These are phyloP conservation scores for Ophonus ardosiacus DNA, from an alignment of 2,888 invertebrate genomes.

Conservation along the genomic window DNA sequence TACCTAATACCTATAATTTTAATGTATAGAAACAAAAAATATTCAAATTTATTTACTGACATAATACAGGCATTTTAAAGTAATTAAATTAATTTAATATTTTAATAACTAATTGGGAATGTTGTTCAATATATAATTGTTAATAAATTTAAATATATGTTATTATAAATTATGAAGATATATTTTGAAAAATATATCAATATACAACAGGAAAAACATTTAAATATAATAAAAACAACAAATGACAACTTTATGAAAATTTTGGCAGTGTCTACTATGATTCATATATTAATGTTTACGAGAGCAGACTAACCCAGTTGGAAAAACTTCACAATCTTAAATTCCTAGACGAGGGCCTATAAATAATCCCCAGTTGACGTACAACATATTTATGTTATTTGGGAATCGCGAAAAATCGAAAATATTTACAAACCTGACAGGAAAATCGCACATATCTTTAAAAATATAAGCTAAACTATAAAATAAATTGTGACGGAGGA, in stretches of 20 bases:
- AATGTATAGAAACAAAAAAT: no score
- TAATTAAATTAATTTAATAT: no score
- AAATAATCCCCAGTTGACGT: conserved; percentile 34
- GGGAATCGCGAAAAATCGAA: conserved; percentile 21
- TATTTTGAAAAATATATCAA: not conserved
- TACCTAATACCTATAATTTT: no score
- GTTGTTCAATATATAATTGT: no score
- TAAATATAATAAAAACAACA: conserved; percentile 11
- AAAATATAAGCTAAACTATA: no score
- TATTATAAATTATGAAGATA: not conserved
- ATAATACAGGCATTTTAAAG: no score
- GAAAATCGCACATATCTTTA: not conserved
- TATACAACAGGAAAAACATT: not conserved
- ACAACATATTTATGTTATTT: conserved; percentile 38
- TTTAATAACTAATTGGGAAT: no score
- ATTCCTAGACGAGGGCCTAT: conserved; percentile 30
- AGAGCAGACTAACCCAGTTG: conserved; percentile 35
- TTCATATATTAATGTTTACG: conserved; percentile 1
- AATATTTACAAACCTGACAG: conserved; percentile 6
- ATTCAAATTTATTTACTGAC: no score
- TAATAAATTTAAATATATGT: not conserved
- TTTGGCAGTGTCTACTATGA: conserved; percentile 5
- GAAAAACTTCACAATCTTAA: conserved; percentile 25
- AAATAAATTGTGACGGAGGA: no score
- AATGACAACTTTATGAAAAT: not conserved